Percentiles rank a stretch among this genome's conserved stretches.
Evolutionary conservation across 1,140 invertebrate genomes (phyloP).

Genomic region (Octopus bimaculoides): DNA sequence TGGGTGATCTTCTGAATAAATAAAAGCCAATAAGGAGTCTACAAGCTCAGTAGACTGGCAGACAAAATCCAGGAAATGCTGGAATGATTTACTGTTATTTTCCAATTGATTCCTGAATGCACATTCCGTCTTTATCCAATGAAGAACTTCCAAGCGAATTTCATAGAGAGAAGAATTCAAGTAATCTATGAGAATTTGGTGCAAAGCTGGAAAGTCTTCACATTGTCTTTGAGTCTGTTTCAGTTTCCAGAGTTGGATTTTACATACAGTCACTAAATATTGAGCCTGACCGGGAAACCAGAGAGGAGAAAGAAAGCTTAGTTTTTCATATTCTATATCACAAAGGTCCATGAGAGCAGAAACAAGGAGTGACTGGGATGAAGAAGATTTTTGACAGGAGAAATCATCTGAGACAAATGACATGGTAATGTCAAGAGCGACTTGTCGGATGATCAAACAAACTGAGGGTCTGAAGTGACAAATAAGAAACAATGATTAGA

Average conservation of each 20-base stretch:
- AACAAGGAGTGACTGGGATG: not conserved
- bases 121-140: constrained; percentile 4
- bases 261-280: constrained; percentile 12
- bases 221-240: not conserved
- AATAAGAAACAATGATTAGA: constrained; percentile 9
- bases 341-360: not conserved
- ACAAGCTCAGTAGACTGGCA: constrained; percentile 15
- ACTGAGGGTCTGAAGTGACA: constrained; percentile 15
- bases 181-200: constrained; percentile 13
- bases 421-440: constrained; percentile 17
- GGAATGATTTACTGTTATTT: not conserved
- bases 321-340: not conserved
- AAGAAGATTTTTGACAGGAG: constrained; percentile 1
- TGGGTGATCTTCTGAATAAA: constrained; percentile 26
- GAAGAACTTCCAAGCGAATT: constrained; percentile 30
- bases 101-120: not conserved
- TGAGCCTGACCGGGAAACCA: constrained; percentile 15
- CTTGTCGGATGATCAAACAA: constrained; percentile 21
- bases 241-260: not conserved
- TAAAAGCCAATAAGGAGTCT: constrained; percentile 29
- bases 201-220: not conserved
- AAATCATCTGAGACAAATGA: not conserved
- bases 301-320: constrained; percentile 2
- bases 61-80: not conserved
- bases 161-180: constrained; percentile 30